Conservation (phyloP, 2,888 invertebrate species). For the Schrankia costaestrigalis region DNA sequence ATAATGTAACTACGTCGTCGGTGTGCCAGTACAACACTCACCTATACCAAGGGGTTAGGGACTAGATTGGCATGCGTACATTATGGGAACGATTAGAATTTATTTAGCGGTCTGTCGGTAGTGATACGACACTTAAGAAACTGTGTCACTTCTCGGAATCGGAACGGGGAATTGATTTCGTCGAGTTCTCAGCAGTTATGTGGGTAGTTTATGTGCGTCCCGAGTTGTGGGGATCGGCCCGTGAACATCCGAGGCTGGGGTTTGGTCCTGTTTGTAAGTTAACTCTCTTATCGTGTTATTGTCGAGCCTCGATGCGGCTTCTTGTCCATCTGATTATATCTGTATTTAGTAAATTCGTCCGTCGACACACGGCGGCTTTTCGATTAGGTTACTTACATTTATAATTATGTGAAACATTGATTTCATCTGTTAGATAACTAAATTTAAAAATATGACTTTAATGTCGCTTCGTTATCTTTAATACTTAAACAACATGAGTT, state of each 20-base stretch:
- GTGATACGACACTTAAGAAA: constrained; percentile 79
- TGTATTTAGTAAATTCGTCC: constrained; percentile 68
- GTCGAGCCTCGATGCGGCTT: constrained; percentile 55
- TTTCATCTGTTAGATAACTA: constrained; percentile 47
- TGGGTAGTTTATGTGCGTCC: constrained; percentile 68
- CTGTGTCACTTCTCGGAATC: constrained; percentile 79
- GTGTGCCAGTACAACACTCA: constrained; percentile 45
- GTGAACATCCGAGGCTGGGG: constrained; percentile 31
- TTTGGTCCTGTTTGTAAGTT: constrained; percentile 58
- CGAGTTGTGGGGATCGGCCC: constrained; percentile 28
- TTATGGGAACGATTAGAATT: constrained; percentile 64
- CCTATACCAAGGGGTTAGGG: constrained; percentile 60
- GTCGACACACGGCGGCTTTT: constrained; percentile 58
- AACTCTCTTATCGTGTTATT: constrained; percentile 64
- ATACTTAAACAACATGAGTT: constrained; percentile 23
- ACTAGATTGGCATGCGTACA: constrained; percentile 62
- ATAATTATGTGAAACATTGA: constrained; percentile 68
- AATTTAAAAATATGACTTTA: constrained; percentile 40
- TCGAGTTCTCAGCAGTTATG: constrained; percentile 75
- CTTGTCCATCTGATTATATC: constrained; percentile 74
- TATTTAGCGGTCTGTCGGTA: constrained; percentile 77
- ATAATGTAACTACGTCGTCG: constrained; percentile 67
- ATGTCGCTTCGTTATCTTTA: constrained; percentile 33
- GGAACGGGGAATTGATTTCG: constrained; percentile 78
- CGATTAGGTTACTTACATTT: constrained; percentile 65